These are phyloP conservation scores for Diogma glabrata DNA, from an alignment of 2,888 invertebrate species.

Conservation along the genomic window DNA sequence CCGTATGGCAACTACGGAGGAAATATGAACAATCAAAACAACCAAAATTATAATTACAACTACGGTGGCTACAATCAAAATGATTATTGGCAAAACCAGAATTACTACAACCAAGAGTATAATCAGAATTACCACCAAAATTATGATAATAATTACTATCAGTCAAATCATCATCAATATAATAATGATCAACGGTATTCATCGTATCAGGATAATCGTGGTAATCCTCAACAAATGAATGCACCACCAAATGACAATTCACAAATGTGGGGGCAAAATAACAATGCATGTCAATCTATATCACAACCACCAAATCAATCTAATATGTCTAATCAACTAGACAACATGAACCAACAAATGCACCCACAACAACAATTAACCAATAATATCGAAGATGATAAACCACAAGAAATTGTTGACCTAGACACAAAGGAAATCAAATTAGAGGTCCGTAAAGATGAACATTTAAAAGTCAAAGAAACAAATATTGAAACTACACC, in stretches of 20 bases:
- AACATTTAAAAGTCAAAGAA: neutral
- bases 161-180: neutral
- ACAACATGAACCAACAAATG: constrained; percentile 28
- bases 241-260: neutral
- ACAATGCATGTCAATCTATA: neutral
- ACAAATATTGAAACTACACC: constrained; percentile 11
- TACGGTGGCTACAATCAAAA: constrained; percentile 27
- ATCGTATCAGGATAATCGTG: constrained; percentile 2
- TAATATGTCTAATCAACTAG: constrained; percentile 28
- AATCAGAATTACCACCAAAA: constrained; percentile 24
- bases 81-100: constrained; percentile 37
- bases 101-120: constrained; percentile 41
- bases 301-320: constrained; percentile 28
- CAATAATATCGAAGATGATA: constrained; percentile 21
- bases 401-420: constrained; percentile 33
- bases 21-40: neutral
- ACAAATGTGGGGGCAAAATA: constrained; percentile 3
- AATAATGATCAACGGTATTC: constrained; percentile 12
- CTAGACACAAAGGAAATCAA: constrained; percentile 37
- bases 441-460: constrained; percentile 37
- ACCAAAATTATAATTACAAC: constrained; percentile 5
- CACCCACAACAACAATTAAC: constrained; percentile 26
- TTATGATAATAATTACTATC: neutral
- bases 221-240: neutral
- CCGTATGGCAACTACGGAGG: constrained; percentile 28